Conservation (phyloP, 2,888 invertebrate genomes). For the Machimus atricapillus region DNA sequence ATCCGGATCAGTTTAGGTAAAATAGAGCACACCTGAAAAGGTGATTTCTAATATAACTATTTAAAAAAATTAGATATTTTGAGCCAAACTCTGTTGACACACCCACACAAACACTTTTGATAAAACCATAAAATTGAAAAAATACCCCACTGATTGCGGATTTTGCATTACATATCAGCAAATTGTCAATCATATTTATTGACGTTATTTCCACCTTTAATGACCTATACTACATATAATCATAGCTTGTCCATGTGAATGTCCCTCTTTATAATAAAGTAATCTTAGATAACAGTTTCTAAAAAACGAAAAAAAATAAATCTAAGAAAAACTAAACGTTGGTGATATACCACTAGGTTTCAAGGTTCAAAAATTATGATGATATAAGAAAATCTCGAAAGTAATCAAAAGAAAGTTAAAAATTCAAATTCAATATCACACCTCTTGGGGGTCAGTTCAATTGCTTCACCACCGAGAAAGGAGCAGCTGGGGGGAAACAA, state of each 20-base stretch:
- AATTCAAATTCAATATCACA: neutral
- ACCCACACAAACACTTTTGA: neutral
- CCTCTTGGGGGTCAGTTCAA: constrained; percentile 2
- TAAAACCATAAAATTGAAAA: neutral
- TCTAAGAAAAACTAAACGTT: neutral
- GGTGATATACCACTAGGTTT: neutral
- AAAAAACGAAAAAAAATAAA: neutral
- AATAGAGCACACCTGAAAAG: too few species aligned
- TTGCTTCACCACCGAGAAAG: neutral
- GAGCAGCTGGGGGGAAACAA: neutral
- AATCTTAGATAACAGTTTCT: neutral
- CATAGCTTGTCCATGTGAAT: too few species aligned
- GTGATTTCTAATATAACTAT: too few species aligned
- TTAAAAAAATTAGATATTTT: neutral
- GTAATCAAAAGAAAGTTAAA: neutral
- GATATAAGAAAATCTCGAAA: neutral
- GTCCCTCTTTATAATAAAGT: neutral
- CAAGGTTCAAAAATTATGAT: neutral
- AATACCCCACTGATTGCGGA: neutral
- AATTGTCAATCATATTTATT: neutral
- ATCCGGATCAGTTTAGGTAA: too few species aligned
- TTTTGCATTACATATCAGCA: neutral
- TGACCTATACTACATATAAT: neutral
- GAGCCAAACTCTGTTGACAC: neutral
- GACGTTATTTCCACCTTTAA: neutral